Evolutionary conservation across 2,797 vertebrate genomes (phyloP), one percentile per base, ranked within the genome.

Genomic region (Gymnoscopelus braueri): DNA sequence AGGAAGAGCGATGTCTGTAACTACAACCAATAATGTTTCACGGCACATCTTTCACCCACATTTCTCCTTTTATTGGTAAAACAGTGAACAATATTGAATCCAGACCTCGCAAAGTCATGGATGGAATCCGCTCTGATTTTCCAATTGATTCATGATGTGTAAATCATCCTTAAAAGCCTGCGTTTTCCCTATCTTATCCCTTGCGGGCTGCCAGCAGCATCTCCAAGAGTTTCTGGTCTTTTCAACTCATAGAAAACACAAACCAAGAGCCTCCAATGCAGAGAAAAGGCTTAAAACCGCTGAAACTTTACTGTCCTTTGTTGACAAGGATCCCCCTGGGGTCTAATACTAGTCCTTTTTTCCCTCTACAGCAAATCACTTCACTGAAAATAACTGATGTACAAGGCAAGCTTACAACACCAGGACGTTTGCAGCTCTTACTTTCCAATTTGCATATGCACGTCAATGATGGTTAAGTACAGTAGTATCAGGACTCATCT

Each of bases 81-180:
- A 83, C 68, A 78, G 61, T 26, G 60, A 58, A 12, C 59, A 76
- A 69, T 84, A 88, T 80, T 82, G 70, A 78, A 87, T 82, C 83
- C 80, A 87, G 83, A 80, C 67, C 32, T 35, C 19, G 53, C 57
- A 51, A 78, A 77, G 24, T 53, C 68, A 63, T 13, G 63, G 56
- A 63, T 13, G 63, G 56, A 23, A 83, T 79, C 63, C 49, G 50
- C 63, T 76, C 70, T 44, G 69, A 78, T 69, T 80, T 84, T 85
- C 56, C 63, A 70, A 80, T 61, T 78, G 86, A 89, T 89, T 91
- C 81, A 92, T 56, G 61, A 90, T 73, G 80, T 79, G 75, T 65
- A 87, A 76, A 68, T 78, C 55, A 78, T 87, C 80, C 62, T 74
- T 83, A 78, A n/a, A 69, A 60, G 84, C 61, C 71, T 76, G 57